These are phyloP conservation scores for Nyctibius grandis DNA, from an alignment of 2,797 vertebrate genomes.

Conservation along the genomic window DNA sequence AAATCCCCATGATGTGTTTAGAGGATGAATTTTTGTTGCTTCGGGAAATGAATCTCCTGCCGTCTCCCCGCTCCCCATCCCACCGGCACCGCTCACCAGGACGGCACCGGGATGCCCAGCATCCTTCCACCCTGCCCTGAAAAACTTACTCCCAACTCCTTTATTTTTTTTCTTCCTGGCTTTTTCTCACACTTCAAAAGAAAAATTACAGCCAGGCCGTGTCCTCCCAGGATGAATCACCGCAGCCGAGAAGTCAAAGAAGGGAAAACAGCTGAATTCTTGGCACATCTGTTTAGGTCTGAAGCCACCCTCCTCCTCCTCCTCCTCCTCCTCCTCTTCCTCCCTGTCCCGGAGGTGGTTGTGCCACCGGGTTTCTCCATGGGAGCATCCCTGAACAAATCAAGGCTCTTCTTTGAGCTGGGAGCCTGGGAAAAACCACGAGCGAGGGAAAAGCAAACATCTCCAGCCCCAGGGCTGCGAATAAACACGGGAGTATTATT, in stretches of 20 bases:
- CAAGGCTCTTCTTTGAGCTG: background rate
- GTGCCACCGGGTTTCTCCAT: background rate
- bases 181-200: conserved; percentile 11
- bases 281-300: background rate
- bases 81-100: rapidly evolving
- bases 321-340: background rate
- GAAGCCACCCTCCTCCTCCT: background rate
- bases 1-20: background rate
- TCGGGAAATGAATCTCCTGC: background rate
- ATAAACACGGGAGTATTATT: conserved; percentile 73
- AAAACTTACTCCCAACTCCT: background rate
- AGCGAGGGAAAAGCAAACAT: conserved; percentile 69
- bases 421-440: conserved; percentile 70
- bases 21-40: background rate
- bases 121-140: background rate
- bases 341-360: background rate
- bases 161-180: background rate
- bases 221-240: conserved; percentile 39
- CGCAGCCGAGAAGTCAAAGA: background rate
- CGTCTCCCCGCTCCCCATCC: background rate
- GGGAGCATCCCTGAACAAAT: conserved; percentile 27
- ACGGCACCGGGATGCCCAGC: background rate
- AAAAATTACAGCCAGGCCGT: background rate
- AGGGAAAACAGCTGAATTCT: background rate
- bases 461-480: conserved; percentile 16